phyloP scores from a whole-genome alignment of 2,797 vertebrate species.

The Brachymystax lenok region DNA sequence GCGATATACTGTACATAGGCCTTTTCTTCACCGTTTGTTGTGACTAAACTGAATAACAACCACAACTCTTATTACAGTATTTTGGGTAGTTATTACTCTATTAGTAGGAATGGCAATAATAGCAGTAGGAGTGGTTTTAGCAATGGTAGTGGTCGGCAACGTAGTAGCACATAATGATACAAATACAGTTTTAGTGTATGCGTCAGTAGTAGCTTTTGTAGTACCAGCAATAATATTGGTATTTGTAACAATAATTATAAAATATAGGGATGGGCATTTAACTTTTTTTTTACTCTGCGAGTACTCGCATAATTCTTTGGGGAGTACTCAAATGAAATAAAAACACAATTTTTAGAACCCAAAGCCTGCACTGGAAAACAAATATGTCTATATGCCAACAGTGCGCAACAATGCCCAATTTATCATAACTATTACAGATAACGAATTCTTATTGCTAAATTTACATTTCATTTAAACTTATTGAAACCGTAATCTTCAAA shows the following conservation, averaged over 20 bases:
- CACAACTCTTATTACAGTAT: background rate
- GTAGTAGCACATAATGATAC: background rate
- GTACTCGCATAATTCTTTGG: too few relatives aligned
- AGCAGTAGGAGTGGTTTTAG: background rate
- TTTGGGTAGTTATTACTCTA: background rate
- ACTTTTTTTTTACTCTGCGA: too few relatives aligned
- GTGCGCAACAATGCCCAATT: too few relatives aligned
- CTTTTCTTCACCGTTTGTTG: background rate
- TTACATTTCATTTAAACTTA: too few relatives aligned
- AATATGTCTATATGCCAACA: too few relatives aligned
- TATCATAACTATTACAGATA: too few relatives aligned
- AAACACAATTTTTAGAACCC: too few relatives aligned
- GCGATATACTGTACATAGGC: background rate
- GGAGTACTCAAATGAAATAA: too few relatives aligned
- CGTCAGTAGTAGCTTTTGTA: constrained; percentile 12
- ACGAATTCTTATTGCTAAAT: too few relatives aligned
- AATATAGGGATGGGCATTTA: background rate
- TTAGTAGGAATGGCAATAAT: background rate
- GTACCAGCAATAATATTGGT: constrained; percentile 1
- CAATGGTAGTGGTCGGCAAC: background rate
- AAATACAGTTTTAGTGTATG: constrained; percentile 5
- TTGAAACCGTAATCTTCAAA: too few relatives aligned
- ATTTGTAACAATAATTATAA: constrained; percentile 3
- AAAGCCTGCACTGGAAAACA: too few relatives aligned
- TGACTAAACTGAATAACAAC: background rate